These are phyloP conservation scores for Hippolais icterina DNA, from an alignment of 2,113 vertebrate genomes.

Conservation along the genomic window DNA sequence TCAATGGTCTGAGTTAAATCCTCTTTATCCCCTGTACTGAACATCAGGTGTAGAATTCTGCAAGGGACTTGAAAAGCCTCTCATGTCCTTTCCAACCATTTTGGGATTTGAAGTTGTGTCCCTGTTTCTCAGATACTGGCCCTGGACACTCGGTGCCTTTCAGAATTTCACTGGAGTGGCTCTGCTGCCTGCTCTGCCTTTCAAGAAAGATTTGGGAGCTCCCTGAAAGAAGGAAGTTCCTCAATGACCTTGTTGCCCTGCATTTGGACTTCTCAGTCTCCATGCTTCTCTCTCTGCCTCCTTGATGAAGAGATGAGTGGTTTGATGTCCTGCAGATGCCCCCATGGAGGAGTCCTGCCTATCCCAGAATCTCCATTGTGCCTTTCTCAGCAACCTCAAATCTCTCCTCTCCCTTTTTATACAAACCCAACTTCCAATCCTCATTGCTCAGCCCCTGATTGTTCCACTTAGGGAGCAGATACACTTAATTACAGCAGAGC, in stretches of 20 bases:
- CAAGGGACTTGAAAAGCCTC: not conserved
- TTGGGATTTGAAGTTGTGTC: not conserved
- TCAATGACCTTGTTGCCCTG: accelerated
- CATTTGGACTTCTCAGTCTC: not conserved
- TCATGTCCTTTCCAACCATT: accelerated
- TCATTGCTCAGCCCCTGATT: not conserved
- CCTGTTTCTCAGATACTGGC: not conserved
- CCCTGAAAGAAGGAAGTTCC: not conserved
- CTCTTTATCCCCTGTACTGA: not conserved
- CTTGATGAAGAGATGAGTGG: accelerated
- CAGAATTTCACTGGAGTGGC: not conserved
- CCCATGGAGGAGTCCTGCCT: accelerated
- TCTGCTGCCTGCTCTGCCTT: not conserved
- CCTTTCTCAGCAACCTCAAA: not conserved
- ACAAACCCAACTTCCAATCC: not conserved
- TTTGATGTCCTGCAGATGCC: not conserved
- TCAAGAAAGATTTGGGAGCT: not conserved
- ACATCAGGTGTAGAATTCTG: not conserved
- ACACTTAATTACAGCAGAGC: not conserved
- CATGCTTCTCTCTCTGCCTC: not conserved
- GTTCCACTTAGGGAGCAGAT: accelerated
- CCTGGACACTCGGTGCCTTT: not conserved
- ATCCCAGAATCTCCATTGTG: accelerated
- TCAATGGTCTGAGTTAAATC: not conserved
- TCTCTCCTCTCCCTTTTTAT: not conserved